phyloP scores from a whole-genome alignment of 2,797 vertebrate species.

The Hoplostethus atlanticus region DNA sequence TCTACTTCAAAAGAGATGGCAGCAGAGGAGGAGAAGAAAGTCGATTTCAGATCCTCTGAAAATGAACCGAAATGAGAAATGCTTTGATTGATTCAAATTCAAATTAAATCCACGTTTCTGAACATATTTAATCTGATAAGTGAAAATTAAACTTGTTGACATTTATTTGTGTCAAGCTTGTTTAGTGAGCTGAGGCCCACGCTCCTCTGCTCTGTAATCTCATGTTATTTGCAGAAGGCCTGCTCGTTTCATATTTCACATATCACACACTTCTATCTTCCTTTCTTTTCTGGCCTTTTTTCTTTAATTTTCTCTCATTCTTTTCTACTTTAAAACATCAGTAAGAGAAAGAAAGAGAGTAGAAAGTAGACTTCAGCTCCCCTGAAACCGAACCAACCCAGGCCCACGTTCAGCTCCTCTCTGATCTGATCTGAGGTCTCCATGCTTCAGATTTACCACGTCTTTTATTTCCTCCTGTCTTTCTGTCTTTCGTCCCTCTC shows the following conservation, averaged over 20 bases:
- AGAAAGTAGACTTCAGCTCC: constrained; percentile 56
- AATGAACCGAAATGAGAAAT: constrained; percentile 65
- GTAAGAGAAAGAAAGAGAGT: constrained; percentile 50
- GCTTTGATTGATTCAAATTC: constrained; percentile 65
- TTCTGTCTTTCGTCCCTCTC: constrained; percentile 6
- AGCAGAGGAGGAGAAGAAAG: constrained; percentile 26
- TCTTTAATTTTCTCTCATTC: constrained; percentile 15
- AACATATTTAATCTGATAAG: constrained; percentile 19
- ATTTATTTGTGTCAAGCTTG: constrained; percentile 25
- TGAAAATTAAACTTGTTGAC: constrained; percentile 41
- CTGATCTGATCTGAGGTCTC: too few relatives aligned
- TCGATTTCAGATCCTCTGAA: constrained; percentile 44
- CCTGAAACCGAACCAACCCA: too few relatives aligned
- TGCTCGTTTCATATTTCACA: constrained; percentile 6
- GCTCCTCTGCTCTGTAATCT: constrained; percentile 1
- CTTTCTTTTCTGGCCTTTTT: background rate
- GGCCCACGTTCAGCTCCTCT: too few relatives aligned
- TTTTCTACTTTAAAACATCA: constrained; percentile 43
- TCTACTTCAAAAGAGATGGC: constrained; percentile 6
- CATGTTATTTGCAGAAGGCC: background rate
- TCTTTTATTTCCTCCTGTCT: background rate
- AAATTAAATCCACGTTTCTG: constrained; percentile 46
- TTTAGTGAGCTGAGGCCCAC: constrained; percentile 10
- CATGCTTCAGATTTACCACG: background rate
- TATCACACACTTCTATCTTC: background rate